Evolutionary conservation across 2,888 invertebrate species (phyloP), one percentile per base, ranked within the genome.

Genomic region (Cantharis flavilabris): DNA sequence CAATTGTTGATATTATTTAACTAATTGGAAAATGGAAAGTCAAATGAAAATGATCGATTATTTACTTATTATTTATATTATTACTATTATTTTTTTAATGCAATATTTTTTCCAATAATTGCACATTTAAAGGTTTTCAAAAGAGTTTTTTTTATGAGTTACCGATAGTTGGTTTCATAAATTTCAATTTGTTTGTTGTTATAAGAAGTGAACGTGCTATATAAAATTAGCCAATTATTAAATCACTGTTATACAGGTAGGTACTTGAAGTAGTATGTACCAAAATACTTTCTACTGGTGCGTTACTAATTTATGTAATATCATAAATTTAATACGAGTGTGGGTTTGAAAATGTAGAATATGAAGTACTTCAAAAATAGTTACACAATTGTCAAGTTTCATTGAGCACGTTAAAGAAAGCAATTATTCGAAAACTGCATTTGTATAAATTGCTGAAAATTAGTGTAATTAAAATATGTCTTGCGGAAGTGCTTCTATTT

Each of bases 401-500:
- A 49, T 49, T 49, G 49, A 49, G 49, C 49, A 49, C 49, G n/a
- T 49, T 49, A 49, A n/a, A 49, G 49, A n/a, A 49, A 49, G n/a
- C n/a, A 49, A 49, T 49, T n/a, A 49, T 49, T 4, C 49, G 49
- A 49, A 49, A 49, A 49, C 49, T n/a, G 49, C 49, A 49, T 49
- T 49, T 49, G 49, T 13, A 49, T 49, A 49, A 49, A 49, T 49
- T 49, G 49, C 49, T 49, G 49, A 49, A 49, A 49, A 49, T 49
- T 49, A n/a, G 49, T 49, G n/a, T 49, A 49, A 49, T 49, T 49
- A 49, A 49, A 49, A 49, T 49, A 49, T 49, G 49, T 69, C 75
- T 69, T 69, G 63, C 78, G 78, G 78, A 79, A 79, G 76, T 75
- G 75, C 73, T 33, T 79, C 79, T 79, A 79, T 79, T 79, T 79